phyloP scores from a whole-genome alignment of 2,888 invertebrate species.

The Sphaerophoria rueppellii region DNA sequence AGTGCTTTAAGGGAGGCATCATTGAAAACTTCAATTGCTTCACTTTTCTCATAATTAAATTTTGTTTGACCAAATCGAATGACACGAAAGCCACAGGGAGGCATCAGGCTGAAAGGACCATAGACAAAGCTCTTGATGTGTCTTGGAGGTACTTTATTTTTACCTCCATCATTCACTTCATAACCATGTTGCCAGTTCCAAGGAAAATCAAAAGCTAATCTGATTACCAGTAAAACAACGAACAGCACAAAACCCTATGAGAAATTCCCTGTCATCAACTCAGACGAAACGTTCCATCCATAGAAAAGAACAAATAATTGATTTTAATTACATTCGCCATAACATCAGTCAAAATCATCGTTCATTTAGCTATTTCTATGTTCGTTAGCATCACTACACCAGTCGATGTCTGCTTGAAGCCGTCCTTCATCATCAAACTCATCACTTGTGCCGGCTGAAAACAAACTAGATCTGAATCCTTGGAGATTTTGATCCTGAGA shows the following conservation, averaged over 20 bases:
- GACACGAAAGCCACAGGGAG: too few relatives aligned
- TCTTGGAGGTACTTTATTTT: too few relatives aligned
- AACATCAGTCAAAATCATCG: conserved; percentile 43
- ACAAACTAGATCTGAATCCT: conserved; percentile 1
- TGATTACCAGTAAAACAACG: background rate
- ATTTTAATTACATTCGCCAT: conserved; percentile 64
- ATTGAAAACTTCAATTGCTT: too few relatives aligned
- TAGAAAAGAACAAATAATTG: conserved; percentile 51
- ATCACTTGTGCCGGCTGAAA: background rate
- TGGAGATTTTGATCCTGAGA: conserved; percentile 13
- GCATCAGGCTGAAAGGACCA: too few relatives aligned
- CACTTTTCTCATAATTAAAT: too few relatives aligned
- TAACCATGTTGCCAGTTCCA: conserved; percentile 8
- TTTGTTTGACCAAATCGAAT: too few relatives aligned
- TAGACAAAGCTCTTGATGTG: too few relatives aligned
- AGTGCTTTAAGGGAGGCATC: too few relatives aligned
- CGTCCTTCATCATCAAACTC: conserved; percentile 46
- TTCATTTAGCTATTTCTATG: conserved; percentile 34
- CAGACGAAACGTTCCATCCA: conserved; percentile 2
- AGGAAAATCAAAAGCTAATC: conserved; percentile 18
- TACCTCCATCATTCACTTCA: background rate
- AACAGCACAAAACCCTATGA: conserved; percentile 7
- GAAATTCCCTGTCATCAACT: conserved; percentile 26
- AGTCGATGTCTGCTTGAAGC: background rate
- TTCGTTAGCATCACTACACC: conserved; percentile 3